Conservation (phyloP, 2,113 vertebrate genomes). For the Capreolus pygargus region DNA sequence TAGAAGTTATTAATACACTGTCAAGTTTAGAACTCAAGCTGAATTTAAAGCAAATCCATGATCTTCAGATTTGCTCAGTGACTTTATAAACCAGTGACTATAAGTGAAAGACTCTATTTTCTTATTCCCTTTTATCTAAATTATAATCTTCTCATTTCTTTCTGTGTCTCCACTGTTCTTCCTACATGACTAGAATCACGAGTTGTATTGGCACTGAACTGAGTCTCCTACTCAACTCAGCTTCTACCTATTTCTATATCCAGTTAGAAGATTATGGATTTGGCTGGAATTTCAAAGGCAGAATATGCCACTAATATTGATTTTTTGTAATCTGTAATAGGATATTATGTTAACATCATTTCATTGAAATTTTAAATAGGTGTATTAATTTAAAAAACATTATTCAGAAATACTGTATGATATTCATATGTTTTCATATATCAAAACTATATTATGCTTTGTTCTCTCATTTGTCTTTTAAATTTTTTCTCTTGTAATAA, state of each 20-base stretch:
- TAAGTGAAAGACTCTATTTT: not conserved
- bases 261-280: not conserved
- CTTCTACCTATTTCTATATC: slow-evolving; percentile 26
- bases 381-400: not conserved
- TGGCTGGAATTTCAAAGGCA: not conserved
- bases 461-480: not conserved
- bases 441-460: not conserved
- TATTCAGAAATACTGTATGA: not conserved
- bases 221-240: not conserved
- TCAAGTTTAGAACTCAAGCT: not conserved
- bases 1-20: slow-evolving; percentile 11
- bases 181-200: not conserved
- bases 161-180: not conserved
- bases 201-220: not conserved
- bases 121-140: slow-evolving; percentile 6
- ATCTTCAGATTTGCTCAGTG: not conserved
- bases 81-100: not conserved
- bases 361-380: slow-evolving; percentile 25
- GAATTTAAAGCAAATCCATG: slow-evolving; percentile 22
- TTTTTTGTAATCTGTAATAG: not conserved
- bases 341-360: not conserved
- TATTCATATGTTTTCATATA: not conserved
- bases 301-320: not conserved
- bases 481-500: not conserved
- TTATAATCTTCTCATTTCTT: slow-evolving; percentile 28